Evolutionary conservation across 2,888 invertebrate genomes (phyloP), one percentile per base, ranked within the genome.

Genomic region (Alsophila aescularia): DNA sequence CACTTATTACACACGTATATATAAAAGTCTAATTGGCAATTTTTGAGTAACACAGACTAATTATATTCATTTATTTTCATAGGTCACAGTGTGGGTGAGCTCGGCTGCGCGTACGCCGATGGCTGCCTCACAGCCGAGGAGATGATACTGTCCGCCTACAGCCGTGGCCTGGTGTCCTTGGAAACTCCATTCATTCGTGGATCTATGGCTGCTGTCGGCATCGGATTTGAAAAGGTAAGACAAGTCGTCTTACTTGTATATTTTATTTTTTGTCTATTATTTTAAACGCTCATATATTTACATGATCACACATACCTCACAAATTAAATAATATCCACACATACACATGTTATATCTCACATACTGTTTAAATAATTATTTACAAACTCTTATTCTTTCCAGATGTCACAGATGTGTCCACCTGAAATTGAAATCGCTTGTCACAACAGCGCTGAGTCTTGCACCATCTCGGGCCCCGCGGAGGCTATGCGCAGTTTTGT

Each of bases 71-170:
- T 21, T 39, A 12, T 21, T 2, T 21, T 24, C 36, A n/a, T 58
- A 77, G 80, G 80, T 31, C 80, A 81, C 58, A 83, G 83, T 52
- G 95, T 97, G 0, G 98, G 98, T 24, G 98, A 98, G 82, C 86
- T 98, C 13, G 97, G 96, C 1, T 98, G 98, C 79, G 97, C 96
- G 0, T 98, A 98, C 81, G 97, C 96, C 1, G 98, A 98, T 81
- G 96, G 96, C 2, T 95, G 96, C 60, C 90, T 98, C 47, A 96
- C 96, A 0, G 93, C 94, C 0, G 96, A 96, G 73, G 96, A 97
- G 83, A 95, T 96, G 86, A 94, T 97, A 44, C 79, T 96, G 29
- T 92, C 94, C 13, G 95, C 97, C 0, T 97, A 96, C 79, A 95
- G 94, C 72, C 92, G 97, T 64, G 96, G 96, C 1, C 86, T 92